Evolutionary conservation across 2,113 vertebrate species (phyloP).

Genomic region (Cryptoleucopteryx plumbea): DNA sequence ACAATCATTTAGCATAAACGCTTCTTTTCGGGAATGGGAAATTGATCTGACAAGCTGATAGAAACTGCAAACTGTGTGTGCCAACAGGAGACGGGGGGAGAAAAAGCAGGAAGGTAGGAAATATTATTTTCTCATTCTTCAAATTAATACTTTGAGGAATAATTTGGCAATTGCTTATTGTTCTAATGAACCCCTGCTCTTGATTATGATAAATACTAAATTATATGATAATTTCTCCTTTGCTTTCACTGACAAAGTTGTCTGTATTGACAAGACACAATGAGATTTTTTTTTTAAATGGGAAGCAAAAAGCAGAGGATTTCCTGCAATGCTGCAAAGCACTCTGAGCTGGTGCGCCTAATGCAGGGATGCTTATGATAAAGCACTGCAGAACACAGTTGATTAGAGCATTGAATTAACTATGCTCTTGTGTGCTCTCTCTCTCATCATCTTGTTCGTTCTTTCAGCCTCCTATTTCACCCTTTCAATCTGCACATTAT

Average conservation of each 20-base stretch:
- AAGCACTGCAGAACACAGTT: slow-evolving; percentile 50
- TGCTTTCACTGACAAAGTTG: slow-evolving; percentile 22
- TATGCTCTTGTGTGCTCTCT: background rate
- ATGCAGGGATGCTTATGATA: slow-evolving; percentile 30
- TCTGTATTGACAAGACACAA: slow-evolving; percentile 1
- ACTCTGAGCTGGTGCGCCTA: slow-evolving; percentile 36
- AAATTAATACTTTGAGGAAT: slow-evolving; percentile 17
- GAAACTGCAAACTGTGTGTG: background rate
- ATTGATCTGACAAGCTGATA: slow-evolving; percentile 9
- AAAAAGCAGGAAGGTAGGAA: slow-evolving; percentile 17
- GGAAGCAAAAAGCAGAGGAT: slow-evolving; percentile 15
- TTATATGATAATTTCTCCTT: background rate
- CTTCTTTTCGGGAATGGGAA: slow-evolving; percentile 1
- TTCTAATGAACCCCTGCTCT: slow-evolving; percentile 16
- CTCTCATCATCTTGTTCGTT: background rate
- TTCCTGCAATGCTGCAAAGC: slow-evolving; percentile 55
- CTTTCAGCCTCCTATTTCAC: slow-evolving; percentile 17
- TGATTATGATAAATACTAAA: slow-evolving; percentile 44
- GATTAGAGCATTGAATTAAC: slow-evolving; percentile 60
- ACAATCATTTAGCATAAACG: slow-evolving; percentile 17
- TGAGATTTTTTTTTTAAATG: background rate
- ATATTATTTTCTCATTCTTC: background rate
- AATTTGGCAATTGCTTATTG: slow-evolving; percentile 1
- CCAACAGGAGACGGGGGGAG: background rate
- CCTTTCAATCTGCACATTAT: slow-evolving; percentile 12